Conservation (phyloP, 2,888 invertebrate genomes). For the Liopterus haemorrhoidalis region DNA sequence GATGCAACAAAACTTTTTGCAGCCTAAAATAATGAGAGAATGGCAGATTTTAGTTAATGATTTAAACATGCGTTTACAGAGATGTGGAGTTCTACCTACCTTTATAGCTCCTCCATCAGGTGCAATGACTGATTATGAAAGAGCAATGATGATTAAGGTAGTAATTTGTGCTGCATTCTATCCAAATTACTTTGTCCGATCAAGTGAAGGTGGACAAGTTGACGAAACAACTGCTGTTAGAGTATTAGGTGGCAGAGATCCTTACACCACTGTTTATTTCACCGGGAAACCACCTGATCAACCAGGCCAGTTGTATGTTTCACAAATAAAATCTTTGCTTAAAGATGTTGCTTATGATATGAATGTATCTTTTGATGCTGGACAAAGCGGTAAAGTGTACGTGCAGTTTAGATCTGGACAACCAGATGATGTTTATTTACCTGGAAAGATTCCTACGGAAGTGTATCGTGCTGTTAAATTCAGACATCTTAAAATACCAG, state of each 20-base stretch:
- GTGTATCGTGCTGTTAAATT: conserved; percentile 71
- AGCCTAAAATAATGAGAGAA: conserved; percentile 65
- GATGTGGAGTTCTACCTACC: conserved; percentile 55
- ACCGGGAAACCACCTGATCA: conserved; percentile 55
- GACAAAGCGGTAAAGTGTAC: conserved; percentile 60
- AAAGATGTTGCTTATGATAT: conserved; percentile 49
- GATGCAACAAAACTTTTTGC: conserved; percentile 65
- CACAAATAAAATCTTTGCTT: conserved; percentile 57
- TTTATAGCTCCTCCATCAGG: conserved; percentile 45
- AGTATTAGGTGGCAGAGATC: conserved; percentile 65
- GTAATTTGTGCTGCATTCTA: conserved; percentile 86
- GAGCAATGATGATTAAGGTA: conserved; percentile 61
- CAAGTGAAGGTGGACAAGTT: conserved; percentile 48
- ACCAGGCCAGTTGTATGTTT: conserved; percentile 64
- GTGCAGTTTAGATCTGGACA: conserved; percentile 59
- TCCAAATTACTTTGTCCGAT: conserved; percentile 78
- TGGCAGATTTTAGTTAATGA: conserved; percentile 67
- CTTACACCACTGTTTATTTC: conserved; percentile 68
- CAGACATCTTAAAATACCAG: conserved; percentile 51
- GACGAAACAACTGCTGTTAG: conserved; percentile 63
- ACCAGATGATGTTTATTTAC: conserved; percentile 46
- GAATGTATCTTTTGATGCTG: conserved; percentile 49
- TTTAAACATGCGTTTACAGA: conserved; percentile 55
- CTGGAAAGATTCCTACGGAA: conserved; percentile 59
- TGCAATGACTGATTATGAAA: conserved; percentile 48